Evolutionary conservation across 2,113 vertebrate genomes (phyloP).

Genomic region (Podilymbus podiceps): DNA sequence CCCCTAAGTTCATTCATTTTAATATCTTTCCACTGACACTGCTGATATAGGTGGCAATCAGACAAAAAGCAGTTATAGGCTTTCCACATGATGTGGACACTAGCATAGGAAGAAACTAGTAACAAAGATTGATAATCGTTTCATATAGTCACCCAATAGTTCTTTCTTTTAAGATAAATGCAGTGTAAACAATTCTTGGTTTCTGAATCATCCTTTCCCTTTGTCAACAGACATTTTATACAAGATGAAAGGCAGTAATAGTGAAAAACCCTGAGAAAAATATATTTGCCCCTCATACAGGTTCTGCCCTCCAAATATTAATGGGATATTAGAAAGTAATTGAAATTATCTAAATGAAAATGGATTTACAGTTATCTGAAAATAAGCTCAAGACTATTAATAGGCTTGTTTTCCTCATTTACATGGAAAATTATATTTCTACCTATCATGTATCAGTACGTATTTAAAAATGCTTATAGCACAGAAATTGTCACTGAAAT

Average conservation of each 20-base stretch:
- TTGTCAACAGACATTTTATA: background rate
- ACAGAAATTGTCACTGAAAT: background rate
- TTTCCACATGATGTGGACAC: background rate
- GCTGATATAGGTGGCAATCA: background rate
- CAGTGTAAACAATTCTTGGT: background rate
- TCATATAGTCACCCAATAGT: background rate
- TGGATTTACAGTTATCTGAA: background rate
- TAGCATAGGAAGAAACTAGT: background rate
- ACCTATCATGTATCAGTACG: background rate
- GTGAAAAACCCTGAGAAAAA: background rate
- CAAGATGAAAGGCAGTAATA: background rate
- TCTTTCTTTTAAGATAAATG: background rate
- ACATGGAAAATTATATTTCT: background rate
- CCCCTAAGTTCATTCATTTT: background rate
- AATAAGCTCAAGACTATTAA: background rate
- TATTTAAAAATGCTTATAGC: background rate
- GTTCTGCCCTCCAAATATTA: background rate
- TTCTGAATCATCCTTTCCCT: background rate
- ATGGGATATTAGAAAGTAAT: background rate
- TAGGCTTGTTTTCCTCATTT: background rate
- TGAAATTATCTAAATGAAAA: constrained; percentile 2
- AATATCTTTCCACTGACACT: background rate
- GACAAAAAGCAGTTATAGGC: background rate
- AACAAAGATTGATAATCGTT: background rate
- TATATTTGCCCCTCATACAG: background rate